Percentiles rank a stretch among this genome's conserved stretches.
phyloP scores from a whole-genome alignment of 2,888 invertebrate species.

The Polymixis flavicincta region DNA sequence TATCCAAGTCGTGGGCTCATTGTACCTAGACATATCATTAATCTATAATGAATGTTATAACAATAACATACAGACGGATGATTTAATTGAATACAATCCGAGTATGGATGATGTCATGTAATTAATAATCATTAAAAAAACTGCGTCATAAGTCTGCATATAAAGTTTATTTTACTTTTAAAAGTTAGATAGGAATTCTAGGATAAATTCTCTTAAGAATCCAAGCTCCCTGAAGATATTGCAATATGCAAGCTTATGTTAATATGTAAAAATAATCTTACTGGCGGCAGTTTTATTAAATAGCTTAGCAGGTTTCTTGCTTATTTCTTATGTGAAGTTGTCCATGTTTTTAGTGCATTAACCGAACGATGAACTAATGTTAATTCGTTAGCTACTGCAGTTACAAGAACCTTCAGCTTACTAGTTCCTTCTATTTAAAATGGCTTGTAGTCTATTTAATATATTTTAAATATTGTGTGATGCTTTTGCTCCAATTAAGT shows the following conservation, averaged over 20 bases:
- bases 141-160: neutral
- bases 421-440: neutral
- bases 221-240: constrained; percentile 17
- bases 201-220: constrained; percentile 16
- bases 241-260: constrained; percentile 22
- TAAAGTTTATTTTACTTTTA: neutral
- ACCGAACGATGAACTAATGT: constrained; percentile 17
- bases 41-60: neutral
- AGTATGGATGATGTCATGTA: constrained; percentile 20
- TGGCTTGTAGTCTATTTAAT: neutral
- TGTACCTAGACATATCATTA: neutral
- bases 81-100: constrained; percentile 29
- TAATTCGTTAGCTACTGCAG: constrained; percentile 9
- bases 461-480: neutral
- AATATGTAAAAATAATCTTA: constrained; percentile 38
- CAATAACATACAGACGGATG: constrained; percentile 2
- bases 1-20: neutral
- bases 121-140: constrained; percentile 25
- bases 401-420: neutral
- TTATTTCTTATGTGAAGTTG: constrained; percentile 36
- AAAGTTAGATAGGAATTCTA: constrained; percentile 8
- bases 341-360: constrained; percentile 28
- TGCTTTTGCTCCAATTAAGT: neutral
- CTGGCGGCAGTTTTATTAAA: constrained; percentile 22
- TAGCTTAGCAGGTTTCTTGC: constrained; percentile 10